Evolutionary conservation across 1,140 invertebrate species (phyloP).

Genomic region (Drosophila lacertosa): DNA sequence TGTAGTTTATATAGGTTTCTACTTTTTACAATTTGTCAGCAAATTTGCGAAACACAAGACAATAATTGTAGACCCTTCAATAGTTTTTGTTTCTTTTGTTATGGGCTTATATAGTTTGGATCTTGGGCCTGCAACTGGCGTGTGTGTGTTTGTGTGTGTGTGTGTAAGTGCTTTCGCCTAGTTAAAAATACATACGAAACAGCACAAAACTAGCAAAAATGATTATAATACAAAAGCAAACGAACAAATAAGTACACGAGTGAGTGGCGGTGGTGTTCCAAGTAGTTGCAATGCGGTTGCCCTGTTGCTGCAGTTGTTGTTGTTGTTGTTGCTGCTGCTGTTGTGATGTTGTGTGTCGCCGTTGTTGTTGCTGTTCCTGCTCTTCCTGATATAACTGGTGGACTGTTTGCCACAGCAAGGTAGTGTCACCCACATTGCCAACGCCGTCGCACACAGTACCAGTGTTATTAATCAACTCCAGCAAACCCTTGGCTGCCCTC

Average conservation of each 20-base stretch:
- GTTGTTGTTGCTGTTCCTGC: constrained; percentile 38
- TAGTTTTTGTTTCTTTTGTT: no score
- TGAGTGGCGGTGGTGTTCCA: constrained; percentile 69
- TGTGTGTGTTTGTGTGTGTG: constrained; percentile 13
- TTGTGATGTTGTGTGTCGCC: constrained; percentile 31
- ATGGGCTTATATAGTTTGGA: constrained; percentile 28
- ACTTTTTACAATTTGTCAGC: constrained; percentile 75
- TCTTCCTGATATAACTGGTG: constrained; percentile 56
- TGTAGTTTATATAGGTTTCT: constrained; percentile 40
- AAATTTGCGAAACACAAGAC: constrained; percentile 40
- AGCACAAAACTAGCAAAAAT: constrained; percentile 79
- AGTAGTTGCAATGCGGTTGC: constrained; percentile 49
- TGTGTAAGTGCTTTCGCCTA: constrained; percentile 50
- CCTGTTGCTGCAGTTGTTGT: constrained; percentile 25
- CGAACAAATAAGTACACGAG: constrained; percentile 83
- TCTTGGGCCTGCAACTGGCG: constrained; percentile 4
- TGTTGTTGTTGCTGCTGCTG: constrained; percentile 14
- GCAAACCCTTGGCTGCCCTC: constrained; percentile 99
- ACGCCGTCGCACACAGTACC: constrained; percentile 56
- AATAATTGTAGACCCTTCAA: constrained; percentile 41
- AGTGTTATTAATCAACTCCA: constrained; percentile 94
- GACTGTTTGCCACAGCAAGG: constrained; percentile 57
- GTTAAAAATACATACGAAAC: constrained; percentile 78
- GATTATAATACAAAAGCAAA: constrained; percentile 83
- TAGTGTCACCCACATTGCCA: constrained; percentile 49